Base-by-base conservation (phyloP, 1,140 invertebrate genomes). In the Magallana angulata region DNA sequence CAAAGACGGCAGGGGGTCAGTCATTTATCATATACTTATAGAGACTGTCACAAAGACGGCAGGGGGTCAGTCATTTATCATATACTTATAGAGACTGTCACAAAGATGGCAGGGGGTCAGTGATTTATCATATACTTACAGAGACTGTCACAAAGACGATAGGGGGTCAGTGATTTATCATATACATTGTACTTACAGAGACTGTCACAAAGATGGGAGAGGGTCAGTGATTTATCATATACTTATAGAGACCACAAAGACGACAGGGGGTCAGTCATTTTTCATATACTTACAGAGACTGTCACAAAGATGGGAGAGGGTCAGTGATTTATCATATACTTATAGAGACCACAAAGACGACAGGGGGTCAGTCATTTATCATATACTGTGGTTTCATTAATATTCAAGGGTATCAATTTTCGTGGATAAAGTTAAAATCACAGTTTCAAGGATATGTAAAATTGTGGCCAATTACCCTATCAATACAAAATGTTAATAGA, bases 21-120 rank as follows among this genome's bases (percentile, higher is more conserved):
- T 24, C 0, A 24, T 24, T 24, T 24, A 24, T 24, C 24, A 24
- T 24, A 95, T 97, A 98, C 95, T 98, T 98, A 1, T 98, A 97
- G 88, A 99, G 96, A 95, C 97, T 98, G 94, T n/a, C 90, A 89
- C 5, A 81, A 58, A 85, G 56, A 36, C 24, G 24, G 24, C 24
- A 24, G 24, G 60, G 60, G 11, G 11, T 12, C 11, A 62, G 60
- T 24, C 24, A 24, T 24, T 24, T 24, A 24, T 24, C 24, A 24
- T 24, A 95, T 97, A 98, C 95, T 98, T 98, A 1, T 98, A 97
- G 88, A 99, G 96, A 95, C 97, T 98, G 94, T n/a, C 90, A 89
- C 5, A 81, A 58, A 85, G 56, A 36, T 0, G 24, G 24, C 24
- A 24, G 24, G 60, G 60, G 11, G 11, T 12, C 11, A 62, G 60